These are phyloP conservation scores for Drosophila limbata DNA, from an alignment of 2,888 invertebrate species.

Conservation along the genomic window DNA sequence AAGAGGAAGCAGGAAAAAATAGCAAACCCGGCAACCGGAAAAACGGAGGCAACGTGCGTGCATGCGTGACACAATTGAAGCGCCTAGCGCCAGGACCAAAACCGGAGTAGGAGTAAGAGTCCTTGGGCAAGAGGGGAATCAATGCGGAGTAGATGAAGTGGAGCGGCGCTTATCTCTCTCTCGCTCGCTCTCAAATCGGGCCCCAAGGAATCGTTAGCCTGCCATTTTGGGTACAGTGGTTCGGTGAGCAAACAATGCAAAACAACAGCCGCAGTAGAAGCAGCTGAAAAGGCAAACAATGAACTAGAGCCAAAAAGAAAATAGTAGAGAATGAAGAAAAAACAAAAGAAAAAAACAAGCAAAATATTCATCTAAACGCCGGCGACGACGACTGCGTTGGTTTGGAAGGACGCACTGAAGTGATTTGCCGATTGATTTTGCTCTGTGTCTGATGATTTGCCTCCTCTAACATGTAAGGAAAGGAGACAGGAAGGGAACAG, in stretches of 20 bases:
- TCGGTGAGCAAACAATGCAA: constrained; percentile 71
- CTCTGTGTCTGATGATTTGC: constrained; percentile 59
- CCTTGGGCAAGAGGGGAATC: constrained; percentile 6
- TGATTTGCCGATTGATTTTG: constrained; percentile 84
- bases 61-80: constrained; percentile 83
- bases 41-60: constrained; percentile 83
- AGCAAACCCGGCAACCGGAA: constrained; percentile 81
- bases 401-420: constrained; percentile 77
- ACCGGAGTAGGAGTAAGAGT: not conserved
- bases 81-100: constrained; percentile 59
- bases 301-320: constrained; percentile 47
- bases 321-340: constrained; percentile 1
- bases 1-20: constrained; percentile 61
- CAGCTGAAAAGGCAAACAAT: constrained; percentile 67
- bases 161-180: constrained; percentile 62
- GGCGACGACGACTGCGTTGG: constrained; percentile 45
- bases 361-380: constrained; percentile 54
- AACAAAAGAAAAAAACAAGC: constrained; percentile 10
- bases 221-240: constrained; percentile 68
- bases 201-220: constrained; percentile 79
- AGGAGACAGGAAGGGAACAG: constrained; percentile 17
- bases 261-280: constrained; percentile 46
- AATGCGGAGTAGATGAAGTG: constrained; percentile 11
- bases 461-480: constrained; percentile 30
- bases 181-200: constrained; percentile 56